Conservation (phyloP, 2,113 vertebrate genomes). For the Actinemys pallida region DNA sequence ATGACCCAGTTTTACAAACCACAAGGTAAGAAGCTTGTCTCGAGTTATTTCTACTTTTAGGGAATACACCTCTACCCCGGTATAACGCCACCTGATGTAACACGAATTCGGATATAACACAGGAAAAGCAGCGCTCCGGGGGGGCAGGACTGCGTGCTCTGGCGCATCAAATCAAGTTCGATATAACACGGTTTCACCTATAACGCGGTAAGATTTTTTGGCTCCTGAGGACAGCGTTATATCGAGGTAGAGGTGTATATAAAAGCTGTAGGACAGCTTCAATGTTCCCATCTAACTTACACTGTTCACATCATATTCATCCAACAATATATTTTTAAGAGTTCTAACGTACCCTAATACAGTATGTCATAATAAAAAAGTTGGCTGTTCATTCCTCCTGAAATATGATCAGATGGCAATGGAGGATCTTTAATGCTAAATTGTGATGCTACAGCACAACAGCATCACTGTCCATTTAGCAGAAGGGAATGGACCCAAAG, state of each 20-base stretch:
- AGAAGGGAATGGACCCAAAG: not conserved
- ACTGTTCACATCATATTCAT: too few species aligned
- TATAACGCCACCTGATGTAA: too few species aligned
- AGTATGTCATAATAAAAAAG: not conserved
- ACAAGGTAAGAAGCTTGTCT: accelerated
- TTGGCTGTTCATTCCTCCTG: not conserved
- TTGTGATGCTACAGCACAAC: not conserved
- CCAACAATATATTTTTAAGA: not conserved
- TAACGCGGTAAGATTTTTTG: too few species aligned
- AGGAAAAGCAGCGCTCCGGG: too few species aligned
- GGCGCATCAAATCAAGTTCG: too few species aligned
- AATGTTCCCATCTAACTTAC: too few species aligned
- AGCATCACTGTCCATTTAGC: not conserved
- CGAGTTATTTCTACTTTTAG: not conserved
- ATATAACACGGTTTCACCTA: too few species aligned
- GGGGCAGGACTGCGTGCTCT: too few species aligned
- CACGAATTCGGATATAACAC: too few species aligned
- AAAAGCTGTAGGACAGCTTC: not conserved
- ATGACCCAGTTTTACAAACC: not conserved
- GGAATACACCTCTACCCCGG: not conserved
- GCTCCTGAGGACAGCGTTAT: too few species aligned
- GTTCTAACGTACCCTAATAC: not conserved
- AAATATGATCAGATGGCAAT: not conserved
- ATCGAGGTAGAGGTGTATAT: too few species aligned
- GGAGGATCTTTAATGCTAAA: too few species aligned